A percentile compares a stretch with the other conserved stretches of the same genome.
Conservation (phyloP, 1,140 invertebrate genomes). For the Gonatopus flavifemur region DNA sequence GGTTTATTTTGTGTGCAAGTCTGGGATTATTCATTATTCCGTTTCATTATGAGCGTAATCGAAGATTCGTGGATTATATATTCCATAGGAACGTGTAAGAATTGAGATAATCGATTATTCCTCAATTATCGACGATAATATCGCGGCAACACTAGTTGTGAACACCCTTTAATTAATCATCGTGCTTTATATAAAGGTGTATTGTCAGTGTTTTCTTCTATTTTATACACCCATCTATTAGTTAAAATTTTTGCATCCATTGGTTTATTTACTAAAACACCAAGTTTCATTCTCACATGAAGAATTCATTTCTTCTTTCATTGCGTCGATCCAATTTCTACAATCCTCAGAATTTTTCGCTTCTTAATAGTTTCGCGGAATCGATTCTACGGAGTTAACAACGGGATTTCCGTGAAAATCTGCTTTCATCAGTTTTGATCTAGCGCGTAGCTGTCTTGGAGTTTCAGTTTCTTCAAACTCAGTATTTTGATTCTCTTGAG, state of each 20-base stretch:
- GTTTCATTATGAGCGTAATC: too few species aligned
- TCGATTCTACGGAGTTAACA: too few species aligned
- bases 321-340: background rate
- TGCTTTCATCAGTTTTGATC: background rate
- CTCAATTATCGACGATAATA: too few species aligned
- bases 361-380: background rate
- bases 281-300: background rate
- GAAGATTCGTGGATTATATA: too few species aligned
- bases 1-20: too few species aligned
- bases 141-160: too few species aligned
- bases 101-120: too few species aligned
- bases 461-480: background rate
- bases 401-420: too few species aligned
- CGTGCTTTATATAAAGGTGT: background rate
- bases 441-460: background rate
- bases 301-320: background rate
- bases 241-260: background rate
- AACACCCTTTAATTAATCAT: background rate
- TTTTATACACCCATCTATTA: background rate
- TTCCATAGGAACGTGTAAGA: too few species aligned
- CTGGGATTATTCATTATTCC: too few species aligned
- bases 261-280: background rate
- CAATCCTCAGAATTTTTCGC: background rate
- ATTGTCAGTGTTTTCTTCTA: background rate
- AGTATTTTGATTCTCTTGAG: too few species aligned